Evolutionary conservation across 2,113 vertebrate species (phyloP), one percentile per base, ranked within the genome.

Genomic region (Spizaetus ornatus): DNA sequence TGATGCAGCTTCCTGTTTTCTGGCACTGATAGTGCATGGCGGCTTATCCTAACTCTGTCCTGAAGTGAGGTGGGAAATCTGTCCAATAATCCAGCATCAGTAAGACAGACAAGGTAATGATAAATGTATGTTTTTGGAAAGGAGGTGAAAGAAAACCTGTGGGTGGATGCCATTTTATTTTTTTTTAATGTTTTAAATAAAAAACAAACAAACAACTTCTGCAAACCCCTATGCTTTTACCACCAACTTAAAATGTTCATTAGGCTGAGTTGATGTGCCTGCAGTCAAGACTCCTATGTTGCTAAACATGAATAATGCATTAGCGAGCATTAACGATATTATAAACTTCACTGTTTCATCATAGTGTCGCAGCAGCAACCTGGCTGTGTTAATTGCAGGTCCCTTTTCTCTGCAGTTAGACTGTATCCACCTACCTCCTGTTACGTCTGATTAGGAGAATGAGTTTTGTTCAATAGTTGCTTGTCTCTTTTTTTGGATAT

Each of bases 21-120:
- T 88, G 80, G 26, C 50, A 59, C 47, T 81, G 36, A 5, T 13
- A 76, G 92, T 96, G 96, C 86, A 97, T 97, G 97, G 97, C 87
- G 52, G 34, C 77, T 93, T 80, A 59, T 79, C 90, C 71, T 84
- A 10, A 42, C 45, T 85, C 45, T 88, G 78, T 63, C 59, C 87
- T 89, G 90, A 95, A 96, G 82, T 96, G 82, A 97, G 77, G 94
- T 58, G 74, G 83, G 34, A 87, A 91, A 83, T 72, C 53, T 59
- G 31, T 77, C 63, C 43, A 22, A 6, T 52, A 76, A 65, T 72
- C 38, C 55, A 78, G 53, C 56, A 78, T 62, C 91, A 80, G 25
- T 80, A 36, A 93, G 70, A 52, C n/a, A 73, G 61, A 59, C 67
- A 77, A 97, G 94, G 96, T 97, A 96, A 83, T 53, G 13, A 52